Evolutionary conservation across 2,888 invertebrate species (phyloP), one percentile per base, ranked within the genome.

Genomic region (Choristoneura rosaceana): DNA sequence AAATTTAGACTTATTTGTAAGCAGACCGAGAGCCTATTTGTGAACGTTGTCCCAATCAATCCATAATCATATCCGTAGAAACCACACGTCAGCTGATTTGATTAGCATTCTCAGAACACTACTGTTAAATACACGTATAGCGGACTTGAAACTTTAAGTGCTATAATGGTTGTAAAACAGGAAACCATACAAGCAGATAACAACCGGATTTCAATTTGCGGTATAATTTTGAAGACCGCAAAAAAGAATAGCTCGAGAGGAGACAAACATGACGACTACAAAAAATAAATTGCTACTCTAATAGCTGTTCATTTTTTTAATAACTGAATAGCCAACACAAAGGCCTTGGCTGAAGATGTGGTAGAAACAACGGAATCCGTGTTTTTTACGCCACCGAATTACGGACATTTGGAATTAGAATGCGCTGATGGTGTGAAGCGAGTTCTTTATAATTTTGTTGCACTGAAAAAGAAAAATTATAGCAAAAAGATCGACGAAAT

Each of bases 201-300:
- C 77, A 77, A 79, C 77, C 76, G 79, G 80, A 80, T 81, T 80
- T 81, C 81, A 82, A 84, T 80, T 82, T 77, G 73, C 77, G 78
- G 71, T 75, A 77, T 80, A 79, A 83, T 82, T 83, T 71, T 71
- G 61, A 69, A 69, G 74, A 78, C 75, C 76, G 79, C 75, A 78
- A 79, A 81, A 82, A 82, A 79, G 79, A 78, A 74, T 73, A 67
- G 75, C 66, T 75, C 64, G 75, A 74, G 75, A 74, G 76, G 75
- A 77, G 75, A 79, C 77, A 79, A 77, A 77, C 77, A 78, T 74
- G 74, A 69, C 70, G 74, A 66, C 69, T 73, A 77, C 73, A 84
- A 80, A 83, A 81, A 82, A 79, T 73, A 82, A 83, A 85, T 81
- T 84, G 80, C 78, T 76, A 76, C 74, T 77, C 71, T 77, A 79